phyloP scores from a whole-genome alignment of 2,888 invertebrate species.

The Rhabditoides inermis region DNA sequence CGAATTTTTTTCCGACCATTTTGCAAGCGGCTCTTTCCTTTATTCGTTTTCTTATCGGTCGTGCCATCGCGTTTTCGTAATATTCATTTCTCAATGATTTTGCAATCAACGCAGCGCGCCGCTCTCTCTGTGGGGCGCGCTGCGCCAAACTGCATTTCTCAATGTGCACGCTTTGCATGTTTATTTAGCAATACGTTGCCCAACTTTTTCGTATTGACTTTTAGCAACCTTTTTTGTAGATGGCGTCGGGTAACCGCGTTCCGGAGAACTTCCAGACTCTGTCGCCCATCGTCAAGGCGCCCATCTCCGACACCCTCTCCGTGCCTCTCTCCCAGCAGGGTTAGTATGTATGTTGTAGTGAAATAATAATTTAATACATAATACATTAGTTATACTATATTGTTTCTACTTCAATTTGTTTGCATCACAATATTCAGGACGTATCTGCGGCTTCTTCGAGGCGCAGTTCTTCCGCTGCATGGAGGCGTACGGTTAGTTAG shows the following conservation, averaged over 20 bases:
- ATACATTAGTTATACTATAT: too few relatives aligned
- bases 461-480: conserved; percentile 46
- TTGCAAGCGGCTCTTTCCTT: too few relatives aligned
- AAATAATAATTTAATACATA: neutral
- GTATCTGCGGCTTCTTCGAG: conserved; percentile 48
- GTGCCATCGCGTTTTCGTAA: too few relatives aligned
- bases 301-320: conserved; percentile 31
- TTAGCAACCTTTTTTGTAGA: conserved; percentile 4
- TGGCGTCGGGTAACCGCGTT: conserved; percentile 39
- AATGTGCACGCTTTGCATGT: too few relatives aligned
- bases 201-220: too few relatives aligned
- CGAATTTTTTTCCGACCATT: too few relatives aligned
- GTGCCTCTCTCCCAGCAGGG: conserved; percentile 39
- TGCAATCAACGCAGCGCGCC: too few relatives aligned
- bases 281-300: conserved; percentile 33
- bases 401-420: neutral
- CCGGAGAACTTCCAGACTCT: conserved; percentile 32
- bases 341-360: neutral
- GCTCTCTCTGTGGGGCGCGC: too few relatives aligned
- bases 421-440: conserved; percentile 10
- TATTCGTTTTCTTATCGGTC: too few relatives aligned
- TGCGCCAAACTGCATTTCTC: too few relatives aligned
- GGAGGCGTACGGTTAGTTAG: conserved; percentile 51
- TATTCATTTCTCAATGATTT: too few relatives aligned
- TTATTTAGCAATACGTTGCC: too few relatives aligned